Conservation (phyloP, 1,140 invertebrate species). For the Papilio xuthus region DNA sequence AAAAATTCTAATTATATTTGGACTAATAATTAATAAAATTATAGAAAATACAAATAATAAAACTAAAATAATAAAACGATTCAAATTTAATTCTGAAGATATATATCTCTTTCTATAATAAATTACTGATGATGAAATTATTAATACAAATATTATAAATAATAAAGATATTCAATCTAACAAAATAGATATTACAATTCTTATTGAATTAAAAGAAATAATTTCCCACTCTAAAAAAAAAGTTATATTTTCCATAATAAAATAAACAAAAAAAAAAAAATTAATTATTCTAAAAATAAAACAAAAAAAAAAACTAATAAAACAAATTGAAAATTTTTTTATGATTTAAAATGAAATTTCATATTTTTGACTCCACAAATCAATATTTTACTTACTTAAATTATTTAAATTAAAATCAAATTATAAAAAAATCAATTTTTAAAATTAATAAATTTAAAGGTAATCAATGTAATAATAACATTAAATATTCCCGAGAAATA, state of each 20-base stretch:
- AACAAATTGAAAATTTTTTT: conserved; percentile 66
- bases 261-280: conserved; percentile 66
- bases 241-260: conserved; percentile 74
- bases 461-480: conserved; percentile 83
- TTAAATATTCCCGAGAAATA: conserved; percentile 81
- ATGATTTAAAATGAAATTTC: conserved; percentile 74
- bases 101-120: conserved; percentile 84
- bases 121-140: conserved; percentile 85
- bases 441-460: conserved; percentile 84
- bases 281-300: conserved; percentile 59
- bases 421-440: conserved; percentile 78
- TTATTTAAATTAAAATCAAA: conserved; percentile 83
- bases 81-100: conserved; percentile 74
- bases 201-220: conserved; percentile 74
- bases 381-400: conserved; percentile 84
- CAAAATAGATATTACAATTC: conserved; percentile 80
- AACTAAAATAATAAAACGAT: conserved; percentile 84
- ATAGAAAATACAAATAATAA: conserved; percentile 86
- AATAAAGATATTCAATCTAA: conserved; percentile 83
- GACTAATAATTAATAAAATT: conserved; percentile 85
- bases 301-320: conserved; percentile 67
- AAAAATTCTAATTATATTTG: conserved; percentile 86
- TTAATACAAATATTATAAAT: conserved; percentile 83
- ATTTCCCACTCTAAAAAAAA: conserved; percentile 81
- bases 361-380: conserved; percentile 83